These are phyloP conservation scores for Bos javanicus DNA, from an alignment of 2,113 vertebrate species.

Conservation along the genomic window DNA sequence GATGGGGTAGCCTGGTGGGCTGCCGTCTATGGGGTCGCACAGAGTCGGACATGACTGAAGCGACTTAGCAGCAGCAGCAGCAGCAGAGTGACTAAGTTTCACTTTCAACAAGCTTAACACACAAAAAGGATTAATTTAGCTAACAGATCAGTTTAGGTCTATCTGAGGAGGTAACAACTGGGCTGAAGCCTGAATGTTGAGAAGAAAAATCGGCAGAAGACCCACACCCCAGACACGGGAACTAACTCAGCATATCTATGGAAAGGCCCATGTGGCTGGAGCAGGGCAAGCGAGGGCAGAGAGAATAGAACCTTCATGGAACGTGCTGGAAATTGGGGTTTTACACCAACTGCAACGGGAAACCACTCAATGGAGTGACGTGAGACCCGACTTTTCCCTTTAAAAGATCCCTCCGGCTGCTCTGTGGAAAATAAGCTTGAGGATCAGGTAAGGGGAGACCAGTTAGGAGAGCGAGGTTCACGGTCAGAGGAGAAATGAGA, in stretches of 20 bases:
- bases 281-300: background rate
- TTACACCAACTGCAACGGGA: background rate
- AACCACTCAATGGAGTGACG: background rate
- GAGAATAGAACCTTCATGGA: background rate
- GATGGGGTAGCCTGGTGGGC: no score
- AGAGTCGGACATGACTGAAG: no score
- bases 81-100: no score
- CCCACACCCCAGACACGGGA: background rate
- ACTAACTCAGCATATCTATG: rapidly evolving
- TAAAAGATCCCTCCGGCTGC: background rate
- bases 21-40: no score
- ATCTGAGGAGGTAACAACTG: background rate
- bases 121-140: background rate
- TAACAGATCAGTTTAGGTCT: background rate
- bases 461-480: background rate
- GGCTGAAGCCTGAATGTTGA: background rate
- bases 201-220: background rate
- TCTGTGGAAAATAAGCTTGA: background rate
- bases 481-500: background rate
- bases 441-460: background rate
- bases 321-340: background rate
- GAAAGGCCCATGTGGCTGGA: background rate
- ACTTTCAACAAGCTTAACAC: background rate
- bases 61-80: no score
- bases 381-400: background rate